These are phyloP conservation scores for Ophion obscuratus DNA, from an alignment of 2,888 invertebrate species.

Conservation along the genomic window DNA sequence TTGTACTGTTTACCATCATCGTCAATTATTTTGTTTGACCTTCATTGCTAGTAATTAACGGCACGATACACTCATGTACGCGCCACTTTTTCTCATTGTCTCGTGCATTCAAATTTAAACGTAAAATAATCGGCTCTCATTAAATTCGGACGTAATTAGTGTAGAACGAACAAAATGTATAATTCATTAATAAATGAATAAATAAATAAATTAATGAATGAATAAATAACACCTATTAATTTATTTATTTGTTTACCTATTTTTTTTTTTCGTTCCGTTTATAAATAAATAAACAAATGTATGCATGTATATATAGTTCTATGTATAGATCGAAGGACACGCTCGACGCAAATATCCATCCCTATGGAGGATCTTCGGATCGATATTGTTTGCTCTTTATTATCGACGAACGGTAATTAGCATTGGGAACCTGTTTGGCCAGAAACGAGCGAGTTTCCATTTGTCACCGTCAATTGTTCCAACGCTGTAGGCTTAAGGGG, in stretches of 20 bases:
- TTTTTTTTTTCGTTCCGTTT: too few species aligned
- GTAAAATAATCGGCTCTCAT: background rate
- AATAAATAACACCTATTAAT: too few species aligned
- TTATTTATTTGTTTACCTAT: too few species aligned
- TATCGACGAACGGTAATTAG: conserved; percentile 17
- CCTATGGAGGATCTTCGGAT: conserved; percentile 5
- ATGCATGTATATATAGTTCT: background rate
- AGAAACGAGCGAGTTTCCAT: too few species aligned
- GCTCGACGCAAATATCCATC: conserved; percentile 1
- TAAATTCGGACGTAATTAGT: too few species aligned
- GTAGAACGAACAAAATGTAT: too few species aligned
- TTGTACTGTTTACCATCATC: conserved; percentile 6
- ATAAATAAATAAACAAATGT: too few species aligned
- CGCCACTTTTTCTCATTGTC: background rate
- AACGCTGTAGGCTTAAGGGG: background rate
- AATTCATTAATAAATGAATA: too few species aligned
- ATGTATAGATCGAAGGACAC: background rate
- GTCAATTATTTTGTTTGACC: conserved; percentile 23
- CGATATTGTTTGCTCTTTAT: conserved; percentile 25
- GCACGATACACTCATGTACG: background rate
- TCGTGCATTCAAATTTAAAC: background rate
- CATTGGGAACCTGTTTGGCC: background rate
- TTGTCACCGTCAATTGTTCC: too few species aligned
- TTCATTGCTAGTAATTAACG: background rate
- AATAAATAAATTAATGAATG: too few species aligned